Evolutionary conservation across 2,888 invertebrate genomes (phyloP).

Genomic region (Volucella bombylans): DNA sequence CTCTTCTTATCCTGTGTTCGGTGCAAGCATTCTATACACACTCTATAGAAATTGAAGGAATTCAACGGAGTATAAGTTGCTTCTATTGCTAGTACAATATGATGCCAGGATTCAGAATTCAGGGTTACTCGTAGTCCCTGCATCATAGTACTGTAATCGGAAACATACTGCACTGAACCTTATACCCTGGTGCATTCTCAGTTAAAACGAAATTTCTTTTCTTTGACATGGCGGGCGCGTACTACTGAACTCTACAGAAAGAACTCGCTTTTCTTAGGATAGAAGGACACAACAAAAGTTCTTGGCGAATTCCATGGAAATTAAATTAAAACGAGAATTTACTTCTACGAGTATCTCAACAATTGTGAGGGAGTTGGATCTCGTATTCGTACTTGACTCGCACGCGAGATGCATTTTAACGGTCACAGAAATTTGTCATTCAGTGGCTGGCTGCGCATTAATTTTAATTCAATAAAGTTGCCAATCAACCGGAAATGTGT

Average conservation of each 20-base stretch:
- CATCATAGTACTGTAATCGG: too few species aligned
- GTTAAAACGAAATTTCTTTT: conserved; percentile 3
- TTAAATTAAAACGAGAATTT: conserved; percentile 55
- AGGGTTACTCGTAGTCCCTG: too few species aligned
- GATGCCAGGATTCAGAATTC: too few species aligned
- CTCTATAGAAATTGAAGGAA: conserved; percentile 51
- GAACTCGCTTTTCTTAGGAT: too few species aligned
- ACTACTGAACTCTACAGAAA: not conserved
- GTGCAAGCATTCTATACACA: not conserved
- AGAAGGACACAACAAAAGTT: conserved; percentile 9
- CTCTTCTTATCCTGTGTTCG: too few species aligned
- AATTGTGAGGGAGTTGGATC: not conserved
- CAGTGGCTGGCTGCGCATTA: not conserved
- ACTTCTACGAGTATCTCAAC: conserved; percentile 2
- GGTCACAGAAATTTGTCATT: conserved; percentile 7
- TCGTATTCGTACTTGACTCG: not conserved
- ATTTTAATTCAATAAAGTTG: conserved; percentile 57
- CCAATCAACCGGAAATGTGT: conserved; percentile 38
- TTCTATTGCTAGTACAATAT: conserved; percentile 3
- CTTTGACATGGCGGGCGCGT: conserved; percentile 21
- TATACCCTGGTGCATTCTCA: conserved; percentile 27
- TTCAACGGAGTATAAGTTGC: conserved; percentile 46
- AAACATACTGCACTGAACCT: too few species aligned
- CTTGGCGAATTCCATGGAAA: conserved; percentile 52
- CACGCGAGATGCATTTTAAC: not conserved